phyloP scores from a whole-genome alignment of 2,888 invertebrate species.

The Tenthredo notha region DNA sequence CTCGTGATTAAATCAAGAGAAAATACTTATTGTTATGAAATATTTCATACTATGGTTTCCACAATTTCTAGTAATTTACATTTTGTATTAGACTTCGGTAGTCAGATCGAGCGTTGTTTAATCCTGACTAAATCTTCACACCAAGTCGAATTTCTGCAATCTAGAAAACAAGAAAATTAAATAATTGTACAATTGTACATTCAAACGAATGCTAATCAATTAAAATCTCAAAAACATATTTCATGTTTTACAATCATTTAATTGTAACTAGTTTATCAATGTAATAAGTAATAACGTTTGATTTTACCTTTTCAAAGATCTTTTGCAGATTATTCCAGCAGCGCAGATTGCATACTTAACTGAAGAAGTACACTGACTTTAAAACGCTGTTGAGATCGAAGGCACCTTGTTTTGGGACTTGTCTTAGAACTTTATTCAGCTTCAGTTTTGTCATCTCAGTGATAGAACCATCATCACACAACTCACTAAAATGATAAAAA shows the following conservation, averaged over 20 bases:
- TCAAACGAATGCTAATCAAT: background rate
- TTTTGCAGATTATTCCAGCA: background rate
- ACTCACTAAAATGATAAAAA: slow-evolving; percentile 78
- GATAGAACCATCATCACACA: slow-evolving; percentile 70
- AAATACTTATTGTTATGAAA: background rate
- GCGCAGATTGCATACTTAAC: slow-evolving; percentile 78
- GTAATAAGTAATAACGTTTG: background rate
- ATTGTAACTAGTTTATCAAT: background rate
- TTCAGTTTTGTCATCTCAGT: slow-evolving; percentile 53
- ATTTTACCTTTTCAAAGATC: background rate
- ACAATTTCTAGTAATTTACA: background rate
- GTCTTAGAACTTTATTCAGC: slow-evolving; percentile 82
- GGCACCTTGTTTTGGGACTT: slow-evolving; percentile 87
- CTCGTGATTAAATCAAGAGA: background rate
- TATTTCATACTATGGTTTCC: background rate
- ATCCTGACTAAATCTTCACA: background rate
- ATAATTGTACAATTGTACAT: background rate
- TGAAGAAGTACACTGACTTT: slow-evolving; percentile 92
- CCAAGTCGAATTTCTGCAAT: background rate
- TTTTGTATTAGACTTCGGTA: background rate
- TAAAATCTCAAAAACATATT: background rate
- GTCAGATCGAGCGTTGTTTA: background rate
- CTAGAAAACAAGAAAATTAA: background rate
- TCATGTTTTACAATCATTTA: background rate
- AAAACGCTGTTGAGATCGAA: slow-evolving; percentile 89